phyloP scores from a whole-genome alignment of 2,797 vertebrate genomes.

The Hoplostethus mediterraneus region DNA sequence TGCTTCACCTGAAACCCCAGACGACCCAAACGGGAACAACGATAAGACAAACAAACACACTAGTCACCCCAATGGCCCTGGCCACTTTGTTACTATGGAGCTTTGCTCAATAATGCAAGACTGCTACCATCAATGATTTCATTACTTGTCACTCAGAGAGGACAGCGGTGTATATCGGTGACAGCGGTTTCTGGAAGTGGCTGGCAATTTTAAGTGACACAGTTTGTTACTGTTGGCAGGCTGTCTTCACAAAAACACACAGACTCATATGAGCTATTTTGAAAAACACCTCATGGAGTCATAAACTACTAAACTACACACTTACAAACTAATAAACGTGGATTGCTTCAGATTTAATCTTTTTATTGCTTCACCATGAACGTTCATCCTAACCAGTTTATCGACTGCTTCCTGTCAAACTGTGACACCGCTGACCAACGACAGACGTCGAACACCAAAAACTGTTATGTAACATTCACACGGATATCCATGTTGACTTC shows the following conservation, averaged over 20 bases:
- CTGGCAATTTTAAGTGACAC: constrained; percentile 3
- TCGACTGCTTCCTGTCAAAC: too few species aligned
- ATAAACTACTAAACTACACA: background rate
- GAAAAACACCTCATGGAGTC: background rate
- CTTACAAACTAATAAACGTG: background rate
- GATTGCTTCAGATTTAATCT: background rate
- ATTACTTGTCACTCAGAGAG: constrained; percentile 24
- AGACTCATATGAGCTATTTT: background rate
- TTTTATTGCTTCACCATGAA: background rate
- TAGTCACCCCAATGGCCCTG: background rate
- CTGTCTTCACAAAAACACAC: constrained; percentile 26
- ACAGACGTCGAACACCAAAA: background rate
- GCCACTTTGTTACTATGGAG: constrained; percentile 2
- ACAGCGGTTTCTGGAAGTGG: background rate
- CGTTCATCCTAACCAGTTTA: too few species aligned
- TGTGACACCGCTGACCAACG: background rate
- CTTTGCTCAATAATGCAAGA: constrained; percentile 43
- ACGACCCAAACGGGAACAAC: constrained; percentile 5
- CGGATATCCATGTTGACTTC: background rate
- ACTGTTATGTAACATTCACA: background rate
- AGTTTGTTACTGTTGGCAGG: background rate
- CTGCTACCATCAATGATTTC: constrained; percentile 4
- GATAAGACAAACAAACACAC: background rate
- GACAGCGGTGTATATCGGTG: constrained; percentile 18
- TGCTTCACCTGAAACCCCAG: constrained; percentile 3